Conservation (phyloP, 2,797 vertebrate species). For the Karalla daura region DNA sequence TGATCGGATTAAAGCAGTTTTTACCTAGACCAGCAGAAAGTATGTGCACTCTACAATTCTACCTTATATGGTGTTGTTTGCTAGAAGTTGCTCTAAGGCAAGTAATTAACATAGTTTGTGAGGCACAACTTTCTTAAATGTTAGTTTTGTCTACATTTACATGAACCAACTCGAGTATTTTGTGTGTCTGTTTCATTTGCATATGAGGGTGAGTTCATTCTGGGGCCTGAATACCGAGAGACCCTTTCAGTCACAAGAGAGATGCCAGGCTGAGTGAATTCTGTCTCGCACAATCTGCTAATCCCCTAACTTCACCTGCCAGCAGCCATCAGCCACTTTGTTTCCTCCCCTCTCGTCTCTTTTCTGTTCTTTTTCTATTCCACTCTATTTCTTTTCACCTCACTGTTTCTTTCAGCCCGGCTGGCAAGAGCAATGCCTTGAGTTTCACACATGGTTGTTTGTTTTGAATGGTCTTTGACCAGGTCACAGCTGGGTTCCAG, state of each 20-base stretch:
- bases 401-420: constrained; percentile 40
- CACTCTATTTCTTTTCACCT: constrained; percentile 38
- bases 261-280: constrained; percentile 46
- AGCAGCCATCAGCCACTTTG: constrained; percentile 55
- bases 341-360: constrained; percentile 39
- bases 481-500: constrained; percentile 46
- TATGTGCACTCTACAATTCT: neutral
- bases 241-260: constrained; percentile 56
- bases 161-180: constrained; percentile 3
- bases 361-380: constrained; percentile 44
- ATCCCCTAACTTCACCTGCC: constrained; percentile 64
- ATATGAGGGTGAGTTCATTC: constrained; percentile 71
- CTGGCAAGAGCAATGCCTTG: constrained; percentile 40
- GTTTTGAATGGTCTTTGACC: constrained; percentile 57
- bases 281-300: constrained; percentile 49
- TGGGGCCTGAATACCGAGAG: constrained; percentile 53
- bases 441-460: constrained; percentile 51
- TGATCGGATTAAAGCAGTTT: neutral
- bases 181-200: constrained; percentile 68
- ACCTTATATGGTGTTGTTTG: too few relatives aligned
- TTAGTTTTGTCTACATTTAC: neutral
- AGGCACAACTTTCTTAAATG: neutral
- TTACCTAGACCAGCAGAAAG: neutral
- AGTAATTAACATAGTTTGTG: neutral
- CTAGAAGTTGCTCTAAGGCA: neutral